Conservation (phyloP, 2,113 vertebrate genomes). For the Mastomys natalensis region DNA sequence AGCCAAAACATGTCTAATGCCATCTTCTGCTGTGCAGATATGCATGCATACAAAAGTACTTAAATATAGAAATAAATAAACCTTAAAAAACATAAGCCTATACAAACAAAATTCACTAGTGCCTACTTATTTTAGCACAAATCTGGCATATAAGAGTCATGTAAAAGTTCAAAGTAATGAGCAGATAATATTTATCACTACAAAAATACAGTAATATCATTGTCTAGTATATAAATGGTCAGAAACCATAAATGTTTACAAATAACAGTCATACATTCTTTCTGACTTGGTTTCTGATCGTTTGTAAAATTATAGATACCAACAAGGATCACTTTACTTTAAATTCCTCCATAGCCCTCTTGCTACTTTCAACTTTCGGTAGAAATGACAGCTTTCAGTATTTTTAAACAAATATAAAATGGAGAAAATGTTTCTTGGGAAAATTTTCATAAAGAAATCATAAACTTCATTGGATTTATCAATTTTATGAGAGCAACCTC, state of each 20-base stretch:
- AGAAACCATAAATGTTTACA: neutral
- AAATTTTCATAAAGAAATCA: neutral
- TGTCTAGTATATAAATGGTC: neutral
- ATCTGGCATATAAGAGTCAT: neutral
- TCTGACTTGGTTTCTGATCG: neutral
- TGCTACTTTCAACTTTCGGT: neutral
- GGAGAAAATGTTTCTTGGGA: neutral
- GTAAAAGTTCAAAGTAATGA: fast-evolving
- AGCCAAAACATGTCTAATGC: too few relatives aligned
- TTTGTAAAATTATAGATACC: neutral
- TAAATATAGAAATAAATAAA: too few relatives aligned
- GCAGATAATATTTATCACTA: neutral
- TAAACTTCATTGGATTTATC: neutral
- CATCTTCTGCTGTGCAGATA: too few relatives aligned
- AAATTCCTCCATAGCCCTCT: neutral
- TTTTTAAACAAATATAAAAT: conserved; percentile 40
- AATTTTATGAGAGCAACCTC: conserved; percentile 21
- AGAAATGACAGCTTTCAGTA: neutral
- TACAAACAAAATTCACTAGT: neutral
- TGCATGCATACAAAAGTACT: too few relatives aligned
- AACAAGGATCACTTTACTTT: neutral
- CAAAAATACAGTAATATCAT: neutral
- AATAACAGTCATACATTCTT: neutral
- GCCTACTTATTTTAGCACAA: neutral
- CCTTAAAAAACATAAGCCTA: neutral